These are phyloP conservation scores for Nasonia vitripennis DNA, from an alignment of 1,140 invertebrate genomes.

Conservation along the genomic window DNA sequence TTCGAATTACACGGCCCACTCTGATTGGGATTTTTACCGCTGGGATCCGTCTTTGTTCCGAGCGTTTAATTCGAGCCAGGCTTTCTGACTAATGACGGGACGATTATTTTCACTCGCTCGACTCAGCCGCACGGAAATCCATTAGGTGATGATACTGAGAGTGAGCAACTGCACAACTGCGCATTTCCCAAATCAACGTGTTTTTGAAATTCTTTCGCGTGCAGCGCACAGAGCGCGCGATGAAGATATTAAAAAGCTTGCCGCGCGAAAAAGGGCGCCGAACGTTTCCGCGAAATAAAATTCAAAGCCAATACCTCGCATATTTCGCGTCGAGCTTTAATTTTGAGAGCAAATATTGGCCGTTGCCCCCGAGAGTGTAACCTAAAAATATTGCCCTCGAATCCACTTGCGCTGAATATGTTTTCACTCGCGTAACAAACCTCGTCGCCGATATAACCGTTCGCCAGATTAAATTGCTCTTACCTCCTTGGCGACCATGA, in stretches of 20 bases:
- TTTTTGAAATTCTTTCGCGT: too few species aligned
- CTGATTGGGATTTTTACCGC: constrained; percentile 1
- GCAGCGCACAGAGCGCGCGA: too few species aligned
- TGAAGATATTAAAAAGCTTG: background rate
- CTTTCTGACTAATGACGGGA: background rate
- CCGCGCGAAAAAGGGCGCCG: too few species aligned
- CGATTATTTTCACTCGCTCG: background rate
- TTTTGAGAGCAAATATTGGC: background rate
- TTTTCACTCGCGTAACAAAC: background rate
- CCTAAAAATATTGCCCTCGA: too few species aligned
- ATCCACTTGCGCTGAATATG: background rate
- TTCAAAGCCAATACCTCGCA: background rate
- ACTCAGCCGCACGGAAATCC: too few species aligned
- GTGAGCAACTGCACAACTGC: too few species aligned
- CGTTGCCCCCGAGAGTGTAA: background rate
- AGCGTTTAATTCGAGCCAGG: background rate
- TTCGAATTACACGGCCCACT: constrained; percentile 3
- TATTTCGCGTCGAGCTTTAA: background rate
- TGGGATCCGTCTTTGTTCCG: background rate
- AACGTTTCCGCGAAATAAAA: background rate
- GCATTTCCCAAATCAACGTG: too few species aligned
- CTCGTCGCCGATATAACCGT: too few species aligned
- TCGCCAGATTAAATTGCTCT: constrained; percentile 8
- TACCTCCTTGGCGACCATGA: constrained; percentile 72
- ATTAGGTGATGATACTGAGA: too few species aligned